phyloP scores from a whole-genome alignment of 2,797 vertebrate species.

The Coccyzus lansbergi region DNA sequence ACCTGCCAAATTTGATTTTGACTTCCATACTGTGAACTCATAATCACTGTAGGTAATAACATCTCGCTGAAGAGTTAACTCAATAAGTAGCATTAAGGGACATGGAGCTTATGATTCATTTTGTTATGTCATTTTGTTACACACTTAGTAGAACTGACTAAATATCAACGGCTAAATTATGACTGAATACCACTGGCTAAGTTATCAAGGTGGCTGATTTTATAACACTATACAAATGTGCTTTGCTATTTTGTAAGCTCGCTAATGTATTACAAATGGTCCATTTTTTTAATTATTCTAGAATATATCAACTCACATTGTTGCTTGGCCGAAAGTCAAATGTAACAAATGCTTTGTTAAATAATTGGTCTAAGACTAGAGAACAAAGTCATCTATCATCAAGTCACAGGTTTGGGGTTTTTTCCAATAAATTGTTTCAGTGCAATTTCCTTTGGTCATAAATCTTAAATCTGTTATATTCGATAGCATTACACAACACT shows the following conservation, averaged over 20 bases:
- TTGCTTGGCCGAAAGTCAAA: slow-evolving; percentile 33
- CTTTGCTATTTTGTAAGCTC: background rate
- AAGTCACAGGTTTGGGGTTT: slow-evolving; percentile 56
- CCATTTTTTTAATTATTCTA: slow-evolving; percentile 24
- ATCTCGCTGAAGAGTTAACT: background rate
- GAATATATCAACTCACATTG: background rate
- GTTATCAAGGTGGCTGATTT: background rate
- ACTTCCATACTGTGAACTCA: background rate
- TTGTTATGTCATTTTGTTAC: slow-evolving; percentile 3
- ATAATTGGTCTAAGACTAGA: slow-evolving; percentile 40
- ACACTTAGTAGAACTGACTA: background rate
- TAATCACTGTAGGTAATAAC: background rate
- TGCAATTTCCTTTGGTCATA: slow-evolving; percentile 59
- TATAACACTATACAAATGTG: slow-evolving; percentile 30
- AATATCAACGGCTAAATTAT: slow-evolving; percentile 46
- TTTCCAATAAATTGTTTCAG: slow-evolving; percentile 60
- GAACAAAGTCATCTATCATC: slow-evolving; percentile 46
- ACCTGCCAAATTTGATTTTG: background rate
- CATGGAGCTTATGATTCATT: background rate
- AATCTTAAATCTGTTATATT: slow-evolving; percentile 64
- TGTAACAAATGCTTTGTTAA: slow-evolving; percentile 56
- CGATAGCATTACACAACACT: background rate
- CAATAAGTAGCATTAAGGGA: background rate
- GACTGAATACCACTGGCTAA: slow-evolving; percentile 26
- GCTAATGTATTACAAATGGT: slow-evolving; percentile 21